A percentile compares a stretch with the other conserved stretches of the same genome.
phyloP scores from a whole-genome alignment of 2,888 invertebrate species.

The Stenolophus ochropezus region DNA sequence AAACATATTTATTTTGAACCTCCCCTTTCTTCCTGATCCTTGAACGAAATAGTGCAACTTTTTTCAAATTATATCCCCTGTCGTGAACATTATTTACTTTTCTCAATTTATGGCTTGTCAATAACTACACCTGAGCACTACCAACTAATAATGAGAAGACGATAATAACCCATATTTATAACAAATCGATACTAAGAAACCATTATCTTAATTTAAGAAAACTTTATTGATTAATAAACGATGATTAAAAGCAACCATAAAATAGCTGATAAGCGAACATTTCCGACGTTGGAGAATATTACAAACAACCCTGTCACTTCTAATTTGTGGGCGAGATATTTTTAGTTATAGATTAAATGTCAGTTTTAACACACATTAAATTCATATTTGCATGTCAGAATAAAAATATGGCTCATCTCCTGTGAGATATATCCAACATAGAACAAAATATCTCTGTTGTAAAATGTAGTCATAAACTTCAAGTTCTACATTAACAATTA shows the following conservation, averaged over 20 bases:
- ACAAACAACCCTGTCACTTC: neutral
- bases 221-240: neutral
- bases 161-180: neutral
- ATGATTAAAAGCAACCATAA: neutral
- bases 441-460: no score
- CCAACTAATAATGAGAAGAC: neutral
- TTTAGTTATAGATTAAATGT: neutral
- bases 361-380: neutral
- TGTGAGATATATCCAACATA: no score
- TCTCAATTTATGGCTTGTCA: neutral
- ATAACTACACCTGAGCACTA: neutral
- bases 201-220: neutral
- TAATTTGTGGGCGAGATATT: neutral
- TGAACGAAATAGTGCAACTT: no score
- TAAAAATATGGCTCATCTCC: no score
- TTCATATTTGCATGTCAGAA: no score
- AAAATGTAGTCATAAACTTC: no score
- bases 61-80: no score
- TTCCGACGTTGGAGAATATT: neutral
- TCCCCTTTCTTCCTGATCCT: no score
- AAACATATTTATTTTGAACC: no score
- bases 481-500: no score
- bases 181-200: neutral
- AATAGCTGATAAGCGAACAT: neutral
- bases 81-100: no score